Conservation (phyloP, 2,888 invertebrate species). For the Noctua comes region DNA sequence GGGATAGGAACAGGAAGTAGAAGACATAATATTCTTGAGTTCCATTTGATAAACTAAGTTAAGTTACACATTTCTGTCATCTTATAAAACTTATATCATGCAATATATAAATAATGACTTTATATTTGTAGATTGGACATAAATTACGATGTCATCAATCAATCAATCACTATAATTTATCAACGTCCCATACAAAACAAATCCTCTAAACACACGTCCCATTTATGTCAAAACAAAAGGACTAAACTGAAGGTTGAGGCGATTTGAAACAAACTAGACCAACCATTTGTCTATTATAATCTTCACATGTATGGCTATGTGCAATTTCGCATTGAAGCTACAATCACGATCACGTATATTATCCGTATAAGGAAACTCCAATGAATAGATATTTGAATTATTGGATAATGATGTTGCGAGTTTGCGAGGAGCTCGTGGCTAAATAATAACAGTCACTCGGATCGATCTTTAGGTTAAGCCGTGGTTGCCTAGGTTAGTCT, state of each 20-base stretch:
- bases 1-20: neutral
- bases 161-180: neutral
- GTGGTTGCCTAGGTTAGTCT: neutral
- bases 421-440: neutral
- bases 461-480: neutral
- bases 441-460: neutral
- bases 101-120: neutral
- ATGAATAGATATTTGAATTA: conserved; percentile 31
- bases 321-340: conserved; percentile 12
- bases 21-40: neutral
- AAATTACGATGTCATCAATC: neutral
- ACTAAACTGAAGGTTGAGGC: conserved; percentile 30
- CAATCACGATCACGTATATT: conserved; percentile 29
- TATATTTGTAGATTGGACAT: neutral
- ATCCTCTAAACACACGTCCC: neutral
- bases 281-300: conserved; percentile 30
- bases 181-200: neutral
- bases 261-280: conserved; percentile 16
- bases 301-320: neutral
- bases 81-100: no score
- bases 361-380: conserved; percentile 28
- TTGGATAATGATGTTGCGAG: neutral
- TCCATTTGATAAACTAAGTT: no score
- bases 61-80: no score
- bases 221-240: conserved; percentile 31